Percentiles rank a stretch among this genome's conserved stretches.
Evolutionary conservation across 2,888 invertebrate genomes (phyloP).

Genomic region (Spodoptera littoralis): DNA sequence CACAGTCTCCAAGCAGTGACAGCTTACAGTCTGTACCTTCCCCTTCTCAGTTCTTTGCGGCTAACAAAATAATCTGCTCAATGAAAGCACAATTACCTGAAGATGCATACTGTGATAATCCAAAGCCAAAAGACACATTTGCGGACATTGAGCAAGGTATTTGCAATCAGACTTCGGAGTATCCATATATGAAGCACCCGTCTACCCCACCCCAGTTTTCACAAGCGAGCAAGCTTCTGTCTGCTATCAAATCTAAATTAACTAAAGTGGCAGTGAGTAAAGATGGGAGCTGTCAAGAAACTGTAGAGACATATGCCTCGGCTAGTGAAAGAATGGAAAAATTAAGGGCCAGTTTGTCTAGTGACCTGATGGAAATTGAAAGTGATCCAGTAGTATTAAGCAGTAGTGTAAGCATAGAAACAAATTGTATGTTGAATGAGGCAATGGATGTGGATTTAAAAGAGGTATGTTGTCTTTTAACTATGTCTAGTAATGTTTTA

Average conservation of each 20-base stretch:
- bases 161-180: constrained; percentile 80
- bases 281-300: constrained; percentile 48
- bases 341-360: constrained; percentile 68
- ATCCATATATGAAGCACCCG: constrained; percentile 82
- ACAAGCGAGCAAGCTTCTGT: constrained; percentile 82
- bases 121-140: constrained; percentile 80
- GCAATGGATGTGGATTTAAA: constrained; percentile 81
- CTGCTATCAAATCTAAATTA: constrained; percentile 83
- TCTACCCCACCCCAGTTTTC: constrained; percentile 84
- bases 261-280: constrained; percentile 66
- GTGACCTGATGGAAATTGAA: constrained; percentile 63
- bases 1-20: constrained; percentile 77
- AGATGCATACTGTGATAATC: constrained; percentile 70
- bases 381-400: constrained; percentile 48
- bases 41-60: constrained; percentile 83
- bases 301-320: constrained; percentile 59
- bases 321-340: constrained; percentile 76
- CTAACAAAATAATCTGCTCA: constrained; percentile 83
- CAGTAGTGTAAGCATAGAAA: constrained; percentile 50
- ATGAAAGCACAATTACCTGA: constrained; percentile 85
- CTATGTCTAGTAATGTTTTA: constrained; percentile 1
- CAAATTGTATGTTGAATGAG: constrained; percentile 56
- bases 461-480: constrained; percentile 64
- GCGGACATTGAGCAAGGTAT: constrained; percentile 84
- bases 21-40: constrained; percentile 77